Evolutionary conservation across 2,113 vertebrate genomes (phyloP).

Genomic region (Thymallus thymallus): DNA sequence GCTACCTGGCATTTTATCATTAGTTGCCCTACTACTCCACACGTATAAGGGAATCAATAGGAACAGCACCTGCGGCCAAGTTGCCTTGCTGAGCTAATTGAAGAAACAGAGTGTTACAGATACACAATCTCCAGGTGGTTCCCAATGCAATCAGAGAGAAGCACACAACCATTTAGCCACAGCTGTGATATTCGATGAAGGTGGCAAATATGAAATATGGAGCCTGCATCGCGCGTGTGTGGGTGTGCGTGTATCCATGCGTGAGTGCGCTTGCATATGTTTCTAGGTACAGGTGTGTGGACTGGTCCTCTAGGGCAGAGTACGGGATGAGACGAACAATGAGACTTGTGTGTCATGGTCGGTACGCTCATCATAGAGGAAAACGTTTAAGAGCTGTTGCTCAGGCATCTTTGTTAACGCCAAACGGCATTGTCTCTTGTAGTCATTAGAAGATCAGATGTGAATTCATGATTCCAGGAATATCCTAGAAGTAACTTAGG

Average conservation of each 20-base stretch:
- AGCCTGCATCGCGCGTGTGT: constrained; percentile 6
- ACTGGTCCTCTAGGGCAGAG: not conserved
- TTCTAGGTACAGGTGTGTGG: not conserved
- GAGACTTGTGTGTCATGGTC: not conserved
- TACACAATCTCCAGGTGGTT: constrained; percentile 41
- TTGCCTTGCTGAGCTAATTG: constrained; percentile 62
- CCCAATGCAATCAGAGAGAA: constrained; percentile 45
- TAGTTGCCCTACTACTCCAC: constrained; percentile 48
- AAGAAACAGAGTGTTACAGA: constrained; percentile 40
- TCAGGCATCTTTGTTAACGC: not conserved
- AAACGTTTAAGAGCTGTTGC: not conserved
- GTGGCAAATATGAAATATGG: constrained; percentile 15
- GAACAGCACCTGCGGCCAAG: constrained; percentile 48
- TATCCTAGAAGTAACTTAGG: not conserved
- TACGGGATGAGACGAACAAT: too few relatives aligned
- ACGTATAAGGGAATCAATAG: constrained; percentile 51
- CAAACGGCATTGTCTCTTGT: not conserved
- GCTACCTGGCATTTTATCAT: constrained; percentile 48
- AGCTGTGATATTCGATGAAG: constrained; percentile 18
- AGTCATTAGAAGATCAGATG: not conserved
- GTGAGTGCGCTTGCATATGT: not conserved
- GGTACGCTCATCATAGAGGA: not conserved
- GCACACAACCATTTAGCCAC: constrained; percentile 29
- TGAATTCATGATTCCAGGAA: constrained; percentile 3
- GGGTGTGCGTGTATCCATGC: not conserved